phyloP scores from a whole-genome alignment of 2,888 invertebrate species.

The Steromphala cineraria region DNA sequence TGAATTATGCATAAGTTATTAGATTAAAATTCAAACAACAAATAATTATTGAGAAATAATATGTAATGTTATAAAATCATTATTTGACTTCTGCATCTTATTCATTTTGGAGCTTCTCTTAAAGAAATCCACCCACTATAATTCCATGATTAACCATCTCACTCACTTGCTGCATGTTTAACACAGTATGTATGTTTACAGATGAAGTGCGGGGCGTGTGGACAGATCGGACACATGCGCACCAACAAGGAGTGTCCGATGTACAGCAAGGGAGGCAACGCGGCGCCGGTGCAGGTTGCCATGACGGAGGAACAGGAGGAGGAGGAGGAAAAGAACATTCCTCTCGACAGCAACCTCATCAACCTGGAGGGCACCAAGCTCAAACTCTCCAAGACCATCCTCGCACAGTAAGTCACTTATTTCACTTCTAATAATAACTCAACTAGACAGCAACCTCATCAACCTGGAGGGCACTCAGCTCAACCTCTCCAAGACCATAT shows the following conservation, averaged over 20 bases:
- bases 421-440: neutral
- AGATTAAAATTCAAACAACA: no score
- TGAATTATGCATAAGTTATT: no score
- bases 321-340: conserved; percentile 81
- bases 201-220: conserved; percentile 97
- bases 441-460: conserved; percentile 43
- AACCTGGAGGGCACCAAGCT: conserved; percentile 97
- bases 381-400: conserved; percentile 89
- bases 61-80: no score
- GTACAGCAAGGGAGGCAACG: conserved; percentile 82
- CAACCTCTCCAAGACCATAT: conserved; percentile 89
- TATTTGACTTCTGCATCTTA: no score
- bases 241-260: conserved; percentile 98
- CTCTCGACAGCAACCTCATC: conserved; percentile 72
- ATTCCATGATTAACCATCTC: no score
- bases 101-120: no score
- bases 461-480: conserved; percentile 97
- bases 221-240: conserved; percentile 85
- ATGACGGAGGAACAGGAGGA: conserved; percentile 85
- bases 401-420: conserved; percentile 79
- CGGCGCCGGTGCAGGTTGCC: conserved; percentile 66
- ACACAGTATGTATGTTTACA: conserved; percentile 44
- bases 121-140: no score
- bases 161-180: no score
- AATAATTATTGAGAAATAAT: no score